Evolutionary conservation across 53 echinoderm and acorn worm genomes (phyloP).

Genomic region (Paracentrotus lividus): DNA sequence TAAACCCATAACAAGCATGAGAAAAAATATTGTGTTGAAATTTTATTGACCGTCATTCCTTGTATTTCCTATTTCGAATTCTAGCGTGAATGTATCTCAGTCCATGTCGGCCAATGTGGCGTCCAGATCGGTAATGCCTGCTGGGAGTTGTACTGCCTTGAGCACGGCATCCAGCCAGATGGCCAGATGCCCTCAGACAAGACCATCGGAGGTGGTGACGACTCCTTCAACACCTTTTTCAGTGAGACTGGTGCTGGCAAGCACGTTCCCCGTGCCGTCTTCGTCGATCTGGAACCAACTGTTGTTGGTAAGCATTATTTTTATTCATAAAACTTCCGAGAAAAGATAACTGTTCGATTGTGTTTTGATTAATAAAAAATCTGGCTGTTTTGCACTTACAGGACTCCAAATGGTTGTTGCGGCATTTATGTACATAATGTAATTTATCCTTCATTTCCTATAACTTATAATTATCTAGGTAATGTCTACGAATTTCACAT

Average conservation of each 20-base stretch:
- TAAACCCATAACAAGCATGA: too few relatives aligned
- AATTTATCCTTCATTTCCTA: not conserved
- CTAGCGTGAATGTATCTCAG: constrained; percentile 90
- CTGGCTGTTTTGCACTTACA: too few relatives aligned
- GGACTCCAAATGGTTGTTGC: too few relatives aligned
- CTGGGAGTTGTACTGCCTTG: constrained; percentile 94
- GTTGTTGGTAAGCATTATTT: not conserved
- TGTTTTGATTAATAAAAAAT: too few relatives aligned
- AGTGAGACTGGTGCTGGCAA: constrained; percentile 70
- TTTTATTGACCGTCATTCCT: too few relatives aligned
- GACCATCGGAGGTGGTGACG: constrained; percentile 68
- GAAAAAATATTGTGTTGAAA: too few relatives aligned
- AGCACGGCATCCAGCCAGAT: constrained; percentile 91
- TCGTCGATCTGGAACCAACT: constrained; percentile 72
- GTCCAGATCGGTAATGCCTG: constrained; percentile 95
- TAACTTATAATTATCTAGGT: too few relatives aligned
- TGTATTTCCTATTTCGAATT: not conserved
- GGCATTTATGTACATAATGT: not conserved
- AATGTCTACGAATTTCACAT: too few relatives aligned
- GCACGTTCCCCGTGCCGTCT: constrained; percentile 66
- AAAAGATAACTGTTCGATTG: too few relatives aligned
- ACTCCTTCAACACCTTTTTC: constrained; percentile 71
- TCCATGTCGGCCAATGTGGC: constrained; percentile 89
- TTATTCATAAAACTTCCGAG: too few relatives aligned
- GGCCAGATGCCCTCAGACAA: constrained; percentile 83